Percentiles rank a stretch among this genome's conserved stretches.
These are phyloP conservation scores for Sinocyclocheilus maitianheensis DNA, from an alignment of 2,113 vertebrate species.

Conservation along the genomic window DNA sequence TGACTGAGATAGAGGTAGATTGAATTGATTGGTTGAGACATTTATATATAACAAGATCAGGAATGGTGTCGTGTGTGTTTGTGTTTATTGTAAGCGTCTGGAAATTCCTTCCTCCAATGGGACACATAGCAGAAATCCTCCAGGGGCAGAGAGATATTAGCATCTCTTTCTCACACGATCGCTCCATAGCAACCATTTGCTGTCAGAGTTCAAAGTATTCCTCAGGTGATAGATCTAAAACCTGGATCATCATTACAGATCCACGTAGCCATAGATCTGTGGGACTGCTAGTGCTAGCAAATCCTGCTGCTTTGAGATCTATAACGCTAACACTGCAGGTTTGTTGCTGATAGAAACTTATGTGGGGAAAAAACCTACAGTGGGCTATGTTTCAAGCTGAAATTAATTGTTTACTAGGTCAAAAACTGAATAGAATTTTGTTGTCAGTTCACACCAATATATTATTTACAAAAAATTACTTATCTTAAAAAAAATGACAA, in stretches of 20 bases:
- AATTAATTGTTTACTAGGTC: neutral
- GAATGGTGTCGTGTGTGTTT: neutral
- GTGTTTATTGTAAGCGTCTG: slow-evolving; percentile 24
- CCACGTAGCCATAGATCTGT: slow-evolving; percentile 12
- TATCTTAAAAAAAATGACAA: neutral
- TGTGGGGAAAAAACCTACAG: too few relatives aligned
- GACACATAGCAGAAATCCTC: slow-evolving; percentile 13
- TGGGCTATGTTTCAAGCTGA: neutral
- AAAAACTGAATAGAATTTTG: neutral
- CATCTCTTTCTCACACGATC: slow-evolving; percentile 8
- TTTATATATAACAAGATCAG: neutral
- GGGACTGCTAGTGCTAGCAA: slow-evolving; percentile 1
- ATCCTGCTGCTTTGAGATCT: neutral
- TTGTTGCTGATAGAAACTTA: neutral
- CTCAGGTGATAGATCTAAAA: slow-evolving; percentile 27
- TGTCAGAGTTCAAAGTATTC: slow-evolving; percentile 34
- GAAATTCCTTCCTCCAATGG: slow-evolving; percentile 34
- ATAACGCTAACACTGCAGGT: neutral
- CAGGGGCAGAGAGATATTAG: slow-evolving; percentile 18
- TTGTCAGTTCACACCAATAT: neutral
- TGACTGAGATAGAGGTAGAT: neutral
- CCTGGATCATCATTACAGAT: slow-evolving; percentile 26
- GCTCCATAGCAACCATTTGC: slow-evolving; percentile 11
- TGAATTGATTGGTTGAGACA: slow-evolving; percentile 12
- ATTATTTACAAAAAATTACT: neutral